These are phyloP conservation scores for Orthonevra nobilis DNA, from an alignment of 2,888 invertebrate genomes.

Conservation along the genomic window DNA sequence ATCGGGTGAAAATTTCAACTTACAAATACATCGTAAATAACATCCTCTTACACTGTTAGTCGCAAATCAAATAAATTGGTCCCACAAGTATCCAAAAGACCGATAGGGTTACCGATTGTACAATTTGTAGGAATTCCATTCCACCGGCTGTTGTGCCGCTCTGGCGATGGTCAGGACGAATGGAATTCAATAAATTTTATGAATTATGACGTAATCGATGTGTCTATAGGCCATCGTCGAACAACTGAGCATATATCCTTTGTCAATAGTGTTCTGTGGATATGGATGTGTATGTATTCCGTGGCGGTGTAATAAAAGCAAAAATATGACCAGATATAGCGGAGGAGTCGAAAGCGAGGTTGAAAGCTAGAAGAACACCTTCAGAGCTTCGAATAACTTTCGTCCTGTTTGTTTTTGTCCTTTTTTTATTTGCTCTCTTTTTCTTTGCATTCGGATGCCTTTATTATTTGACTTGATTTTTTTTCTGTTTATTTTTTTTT, in stretches of 20 bases:
- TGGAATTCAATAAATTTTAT: conserved; percentile 59
- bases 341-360: conserved; percentile 11
- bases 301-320: conserved; percentile 52
- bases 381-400: conserved; percentile 6
- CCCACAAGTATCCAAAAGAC: conserved; percentile 6
- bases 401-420: conserved; percentile 4
- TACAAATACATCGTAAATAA: conserved; percentile 39
- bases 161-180: conserved; percentile 21
- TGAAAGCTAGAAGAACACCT: conserved; percentile 18
- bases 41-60: neutral
- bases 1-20: conserved; percentile 48
- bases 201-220: conserved; percentile 56
- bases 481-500: too few species aligned
- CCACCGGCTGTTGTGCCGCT: too few species aligned
- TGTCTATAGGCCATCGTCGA: conserved; percentile 15
- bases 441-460: conserved; percentile 14
- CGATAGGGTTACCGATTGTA: too few species aligned
- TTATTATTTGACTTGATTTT: too few species aligned
- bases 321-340: conserved; percentile 39
- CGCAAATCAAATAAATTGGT: conserved; percentile 52
- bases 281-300: conserved; percentile 44
- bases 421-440: conserved; percentile 23
- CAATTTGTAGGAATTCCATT: too few species aligned
- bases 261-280: too few species aligned
- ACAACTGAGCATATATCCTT: conserved; percentile 20